Evolutionary conservation across 2,888 invertebrate genomes (phyloP).

Genomic region (Clivina fossor): DNA sequence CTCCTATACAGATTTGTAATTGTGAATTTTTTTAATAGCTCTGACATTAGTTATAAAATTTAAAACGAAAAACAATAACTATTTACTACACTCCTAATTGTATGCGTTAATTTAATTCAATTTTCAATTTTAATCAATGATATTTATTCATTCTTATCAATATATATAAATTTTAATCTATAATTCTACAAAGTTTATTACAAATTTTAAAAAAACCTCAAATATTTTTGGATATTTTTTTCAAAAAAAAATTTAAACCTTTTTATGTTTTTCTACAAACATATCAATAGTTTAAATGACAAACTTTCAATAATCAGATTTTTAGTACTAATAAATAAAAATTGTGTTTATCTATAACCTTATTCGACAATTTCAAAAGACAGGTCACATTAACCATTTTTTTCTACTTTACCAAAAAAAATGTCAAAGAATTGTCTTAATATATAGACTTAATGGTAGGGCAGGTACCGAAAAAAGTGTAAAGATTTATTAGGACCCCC

Average conservation of each 20-base stretch:
- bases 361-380: background rate
- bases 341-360: too few relatives aligned
- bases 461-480: constrained; percentile 48
- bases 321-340: background rate
- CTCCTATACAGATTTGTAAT: too few relatives aligned
- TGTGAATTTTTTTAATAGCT: too few relatives aligned
- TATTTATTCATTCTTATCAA: too few relatives aligned
- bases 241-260: background rate
- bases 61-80: too few relatives aligned
- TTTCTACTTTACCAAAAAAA: constrained; percentile 15
- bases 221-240: background rate
- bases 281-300: background rate
- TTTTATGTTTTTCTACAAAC: background rate
- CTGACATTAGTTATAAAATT: too few relatives aligned
- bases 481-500: constrained; percentile 47
- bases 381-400: background rate
- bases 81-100: too few relatives aligned
- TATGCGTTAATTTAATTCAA: too few relatives aligned
- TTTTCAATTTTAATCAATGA: too few relatives aligned
- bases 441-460: constrained; percentile 48
- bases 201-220: background rate
- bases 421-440: constrained; percentile 42
- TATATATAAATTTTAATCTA: too few relatives aligned
- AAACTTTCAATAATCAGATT: background rate
- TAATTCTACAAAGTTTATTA: too few relatives aligned